Evolutionary conservation across 2,888 invertebrate species (phyloP).

Genomic region (Monochamus alternatus): DNA sequence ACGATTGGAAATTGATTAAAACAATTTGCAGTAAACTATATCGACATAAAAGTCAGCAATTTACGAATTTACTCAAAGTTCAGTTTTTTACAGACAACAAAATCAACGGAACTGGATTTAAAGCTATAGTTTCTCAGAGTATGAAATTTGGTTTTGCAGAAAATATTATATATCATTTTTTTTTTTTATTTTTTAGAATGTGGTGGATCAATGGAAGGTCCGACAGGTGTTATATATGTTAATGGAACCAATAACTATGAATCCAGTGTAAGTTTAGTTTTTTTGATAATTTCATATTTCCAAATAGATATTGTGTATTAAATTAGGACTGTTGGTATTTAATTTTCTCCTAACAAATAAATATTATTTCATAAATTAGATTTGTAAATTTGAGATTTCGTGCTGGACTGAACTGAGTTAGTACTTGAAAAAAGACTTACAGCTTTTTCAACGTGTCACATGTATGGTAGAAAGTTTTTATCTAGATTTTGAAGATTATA

Average conservation of each 20-base stretch:
- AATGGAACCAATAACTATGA: conserved; percentile 59
- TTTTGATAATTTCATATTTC: too few species aligned
- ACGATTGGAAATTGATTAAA: conserved; percentile 74
- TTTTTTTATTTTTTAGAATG: conserved; percentile 72
- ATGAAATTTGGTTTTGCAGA: conserved; percentile 33
- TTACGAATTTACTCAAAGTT: conserved; percentile 77
- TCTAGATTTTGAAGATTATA: too few species aligned
- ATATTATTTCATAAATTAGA: too few species aligned
- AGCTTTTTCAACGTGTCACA: too few species aligned
- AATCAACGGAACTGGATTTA: conserved; percentile 80
- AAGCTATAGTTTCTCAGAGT: conserved; percentile 74
- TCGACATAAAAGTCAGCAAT: conserved; percentile 53
- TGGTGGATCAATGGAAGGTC: conserved; percentile 78
- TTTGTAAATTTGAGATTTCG: too few species aligned
- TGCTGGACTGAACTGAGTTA: too few species aligned
- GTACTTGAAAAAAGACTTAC: too few species aligned
- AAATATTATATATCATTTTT: neutral
- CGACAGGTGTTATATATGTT: conserved; percentile 74
- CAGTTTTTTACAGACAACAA: conserved; percentile 79
- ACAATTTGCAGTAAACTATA: conserved; percentile 73
- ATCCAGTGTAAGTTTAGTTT: conserved; percentile 33
- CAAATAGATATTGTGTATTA: too few species aligned
- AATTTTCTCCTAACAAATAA: too few species aligned
- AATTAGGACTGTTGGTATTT: too few species aligned
- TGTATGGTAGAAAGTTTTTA: too few species aligned